Percentiles rank a stretch among this genome's conserved stretches.
Evolutionary conservation across 2,888 invertebrate species (phyloP).

Genomic region (Parasteatoda lunata): DNA sequence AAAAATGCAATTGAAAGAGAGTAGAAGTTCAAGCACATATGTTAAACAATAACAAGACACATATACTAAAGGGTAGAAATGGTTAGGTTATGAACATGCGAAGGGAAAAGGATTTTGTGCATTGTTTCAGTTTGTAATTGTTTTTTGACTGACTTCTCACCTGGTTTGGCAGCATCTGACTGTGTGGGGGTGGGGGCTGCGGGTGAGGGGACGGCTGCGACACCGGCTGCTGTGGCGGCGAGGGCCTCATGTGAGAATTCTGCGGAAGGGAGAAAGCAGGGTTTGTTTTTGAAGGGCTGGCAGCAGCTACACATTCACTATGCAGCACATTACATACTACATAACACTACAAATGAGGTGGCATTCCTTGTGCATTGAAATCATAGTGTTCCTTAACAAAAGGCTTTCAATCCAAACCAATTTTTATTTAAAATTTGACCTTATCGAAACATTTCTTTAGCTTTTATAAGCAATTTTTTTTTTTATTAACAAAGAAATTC

Average conservation of each 20-base stretch:
- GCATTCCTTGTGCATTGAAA: conserved; percentile 8
- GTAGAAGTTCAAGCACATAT: no score
- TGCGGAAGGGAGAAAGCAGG: conserved; percentile 70
- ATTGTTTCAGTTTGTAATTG: background rate
- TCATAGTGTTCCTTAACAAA: no score
- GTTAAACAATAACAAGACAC: no score
- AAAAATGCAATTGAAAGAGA: no score
- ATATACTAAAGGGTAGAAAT: no score
- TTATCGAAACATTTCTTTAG: no score
- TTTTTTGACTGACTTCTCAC: conserved; percentile 73
- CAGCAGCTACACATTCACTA: conserved; percentile 61
- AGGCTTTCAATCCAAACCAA: no score
- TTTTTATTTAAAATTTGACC: no score
- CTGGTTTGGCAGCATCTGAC: conserved; percentile 87
- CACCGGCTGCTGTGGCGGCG: conserved; percentile 80
- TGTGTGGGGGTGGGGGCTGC: conserved; percentile 86
- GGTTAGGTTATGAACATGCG: background rate
- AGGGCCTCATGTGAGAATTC: conserved; percentile 77
- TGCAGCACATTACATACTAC: conserved; percentile 58
- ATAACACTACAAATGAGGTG: conserved; percentile 38
- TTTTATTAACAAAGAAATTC: no score
- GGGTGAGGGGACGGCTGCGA: conserved; percentile 91
- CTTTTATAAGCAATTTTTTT: no score
- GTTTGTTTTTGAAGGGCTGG: conserved; percentile 51
- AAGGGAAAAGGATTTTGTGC: background rate